Percentiles rank a stretch among this genome's conserved stretches.
phyloP scores from a whole-genome alignment of 2,888 invertebrate species.

The Acronicta psi region DNA sequence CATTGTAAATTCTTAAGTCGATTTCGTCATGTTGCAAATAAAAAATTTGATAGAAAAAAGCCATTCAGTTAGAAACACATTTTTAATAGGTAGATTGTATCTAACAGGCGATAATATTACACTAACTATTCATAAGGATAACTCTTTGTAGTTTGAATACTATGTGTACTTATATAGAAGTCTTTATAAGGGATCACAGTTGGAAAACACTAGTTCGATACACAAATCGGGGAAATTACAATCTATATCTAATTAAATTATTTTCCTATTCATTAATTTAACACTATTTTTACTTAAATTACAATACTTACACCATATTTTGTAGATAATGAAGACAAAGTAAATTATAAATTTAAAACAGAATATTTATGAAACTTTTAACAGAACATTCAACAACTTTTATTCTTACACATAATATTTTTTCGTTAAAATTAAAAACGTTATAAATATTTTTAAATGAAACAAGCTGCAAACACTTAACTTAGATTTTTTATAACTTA shows the following conservation, averaged over 20 bases:
- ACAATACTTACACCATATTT: slow-evolving; percentile 8
- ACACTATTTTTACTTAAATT: slow-evolving; percentile 33
- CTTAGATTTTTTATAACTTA: too few relatives aligned
- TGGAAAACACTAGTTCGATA: slow-evolving; percentile 86
- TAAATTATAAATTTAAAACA: slow-evolving; percentile 13
- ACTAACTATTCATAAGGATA: slow-evolving; percentile 66
- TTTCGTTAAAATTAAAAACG: slow-evolving; percentile 3
- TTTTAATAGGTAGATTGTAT: slow-evolving; percentile 32
- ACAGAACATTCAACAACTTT: slow-evolving; percentile 20
- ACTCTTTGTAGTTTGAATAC: slow-evolving; percentile 62
- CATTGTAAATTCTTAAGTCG: too few relatives aligned
- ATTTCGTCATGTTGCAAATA: slow-evolving; percentile 11
- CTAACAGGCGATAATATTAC: slow-evolving; percentile 50
- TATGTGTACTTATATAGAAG: slow-evolving; percentile 83
- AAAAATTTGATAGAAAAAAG: slow-evolving; percentile 15
- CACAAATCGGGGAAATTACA: slow-evolving; percentile 71
- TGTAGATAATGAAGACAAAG: slow-evolving; percentile 14
- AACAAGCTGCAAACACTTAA: background rate
- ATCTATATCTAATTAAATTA: slow-evolving; percentile 52
- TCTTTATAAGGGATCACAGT: slow-evolving; percentile 89
- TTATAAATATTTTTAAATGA: background rate
- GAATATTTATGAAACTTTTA: background rate
- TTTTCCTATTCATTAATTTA: slow-evolving; percentile 28
- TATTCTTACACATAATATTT: background rate
- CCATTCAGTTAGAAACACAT: slow-evolving; percentile 23